Conservation (phyloP, 2,797 vertebrate species). For the Chelonia mydas region DNA sequence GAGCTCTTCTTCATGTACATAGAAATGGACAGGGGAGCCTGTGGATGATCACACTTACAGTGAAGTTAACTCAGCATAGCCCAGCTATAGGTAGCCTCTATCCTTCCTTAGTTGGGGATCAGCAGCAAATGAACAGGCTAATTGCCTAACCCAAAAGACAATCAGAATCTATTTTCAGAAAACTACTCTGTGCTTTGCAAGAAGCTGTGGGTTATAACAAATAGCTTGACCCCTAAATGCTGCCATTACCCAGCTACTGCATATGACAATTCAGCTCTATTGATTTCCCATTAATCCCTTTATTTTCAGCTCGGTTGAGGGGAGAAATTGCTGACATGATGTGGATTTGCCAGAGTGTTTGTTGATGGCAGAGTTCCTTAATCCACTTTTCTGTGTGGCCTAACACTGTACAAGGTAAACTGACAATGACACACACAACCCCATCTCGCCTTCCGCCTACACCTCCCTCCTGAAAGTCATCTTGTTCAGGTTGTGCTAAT, state of each 20-base stretch:
- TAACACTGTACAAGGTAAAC: slow-evolving; percentile 38
- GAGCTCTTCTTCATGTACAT: not conserved
- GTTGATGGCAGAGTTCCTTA: slow-evolving; percentile 55
- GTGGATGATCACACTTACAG: no score
- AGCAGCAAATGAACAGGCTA: not conserved
- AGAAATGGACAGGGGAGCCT: not conserved
- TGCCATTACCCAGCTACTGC: slow-evolving; percentile 17
- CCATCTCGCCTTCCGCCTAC: not conserved
- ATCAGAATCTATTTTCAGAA: not conserved
- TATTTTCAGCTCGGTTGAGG: slow-evolving; percentile 48
- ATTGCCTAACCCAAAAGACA: not conserved
- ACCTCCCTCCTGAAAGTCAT: not conserved
- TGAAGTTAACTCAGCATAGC: not conserved
- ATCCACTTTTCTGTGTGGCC: slow-evolving; percentile 50
- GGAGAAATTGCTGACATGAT: slow-evolving; percentile 53
- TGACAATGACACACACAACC: slow-evolving; percentile 15
- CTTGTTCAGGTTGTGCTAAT: not conserved
- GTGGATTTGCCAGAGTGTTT: slow-evolving; percentile 29
- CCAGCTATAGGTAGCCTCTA: rapidly evolving
- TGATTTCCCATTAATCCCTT: slow-evolving; percentile 62
- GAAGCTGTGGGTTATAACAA: not conserved
- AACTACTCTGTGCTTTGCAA: not conserved
- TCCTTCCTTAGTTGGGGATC: not conserved
- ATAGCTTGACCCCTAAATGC: not conserved
- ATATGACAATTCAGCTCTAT: slow-evolving; percentile 43